A percentile compares a stretch with the other conserved stretches of the same genome.
Evolutionary conservation across 2,888 invertebrate genomes (phyloP).

Genomic region (Graphium colonna): DNA sequence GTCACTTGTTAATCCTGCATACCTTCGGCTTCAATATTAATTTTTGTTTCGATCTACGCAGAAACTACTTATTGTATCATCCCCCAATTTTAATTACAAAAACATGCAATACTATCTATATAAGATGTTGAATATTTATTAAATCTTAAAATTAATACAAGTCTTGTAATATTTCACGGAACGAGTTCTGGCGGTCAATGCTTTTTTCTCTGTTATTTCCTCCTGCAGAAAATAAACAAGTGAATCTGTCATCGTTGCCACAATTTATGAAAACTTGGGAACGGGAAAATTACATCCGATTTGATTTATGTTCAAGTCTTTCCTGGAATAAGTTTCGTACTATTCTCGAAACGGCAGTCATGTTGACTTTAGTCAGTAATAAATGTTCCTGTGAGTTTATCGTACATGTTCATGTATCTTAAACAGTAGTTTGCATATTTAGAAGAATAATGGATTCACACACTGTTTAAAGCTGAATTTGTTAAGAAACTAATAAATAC

Average conservation of each 20-base stretch:
- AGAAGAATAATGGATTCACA: neutral
- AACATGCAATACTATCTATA: too few relatives aligned
- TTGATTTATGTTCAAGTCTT: slow-evolving; percentile 14
- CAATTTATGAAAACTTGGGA: slow-evolving; percentile 12
- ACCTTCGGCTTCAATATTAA: too few relatives aligned
- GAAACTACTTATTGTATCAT: too few relatives aligned
- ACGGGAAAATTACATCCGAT: slow-evolving; percentile 11
- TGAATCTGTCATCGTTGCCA: slow-evolving; percentile 1
- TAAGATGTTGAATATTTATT: too few relatives aligned
- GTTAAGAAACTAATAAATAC: too few relatives aligned
- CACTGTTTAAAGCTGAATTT: too few relatives aligned
- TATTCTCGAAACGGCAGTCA: slow-evolving; percentile 10
- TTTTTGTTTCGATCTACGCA: too few relatives aligned
- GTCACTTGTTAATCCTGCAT: too few relatives aligned
- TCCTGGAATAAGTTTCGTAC: slow-evolving; percentile 8
- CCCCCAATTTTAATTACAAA: too few relatives aligned
- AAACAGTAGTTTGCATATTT: neutral
- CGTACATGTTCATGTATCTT: neutral
- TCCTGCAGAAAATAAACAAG: neutral
- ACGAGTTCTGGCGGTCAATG: neutral
- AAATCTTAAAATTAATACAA: too few relatives aligned
- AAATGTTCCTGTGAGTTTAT: neutral
- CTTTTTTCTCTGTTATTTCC: neutral
- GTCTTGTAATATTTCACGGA: neutral
- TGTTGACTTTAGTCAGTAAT: neutral